These are phyloP conservation scores for Cavia aperea DNA, from an alignment of 2,113 vertebrate genomes.

Conservation along the genomic window DNA sequence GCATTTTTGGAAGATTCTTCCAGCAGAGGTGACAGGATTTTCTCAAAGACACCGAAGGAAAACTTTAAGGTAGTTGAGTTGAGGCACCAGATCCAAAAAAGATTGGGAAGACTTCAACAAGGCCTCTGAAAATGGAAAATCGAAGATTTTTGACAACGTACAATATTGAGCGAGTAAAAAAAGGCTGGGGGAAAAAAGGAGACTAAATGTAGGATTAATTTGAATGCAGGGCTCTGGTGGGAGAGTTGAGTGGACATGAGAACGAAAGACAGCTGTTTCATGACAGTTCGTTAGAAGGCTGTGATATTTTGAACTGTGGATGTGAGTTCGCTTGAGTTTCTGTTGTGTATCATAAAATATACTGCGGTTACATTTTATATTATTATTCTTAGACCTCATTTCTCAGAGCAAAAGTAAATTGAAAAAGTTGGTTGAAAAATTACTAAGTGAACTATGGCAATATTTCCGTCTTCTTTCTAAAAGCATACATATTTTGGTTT, in stretches of 20 bases:
- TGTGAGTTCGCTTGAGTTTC: slow-evolving; percentile 4
- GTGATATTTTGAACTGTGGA: neutral
- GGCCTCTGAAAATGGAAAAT: slow-evolving; percentile 16
- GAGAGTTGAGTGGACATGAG: neutral
- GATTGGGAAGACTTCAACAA: slow-evolving; percentile 33
- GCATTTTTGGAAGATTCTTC: slow-evolving; percentile 16
- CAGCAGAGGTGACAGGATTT: slow-evolving; percentile 41
- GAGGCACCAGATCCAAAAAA: slow-evolving; percentile 47
- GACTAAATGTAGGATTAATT: neutral
- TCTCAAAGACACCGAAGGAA: slow-evolving; percentile 47
- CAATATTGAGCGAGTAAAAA: neutral
- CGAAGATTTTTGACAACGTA: slow-evolving; percentile 37
- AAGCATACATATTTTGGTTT: slow-evolving; percentile 57
- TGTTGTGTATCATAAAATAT: slow-evolving; percentile 18
- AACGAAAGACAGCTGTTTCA: neutral
- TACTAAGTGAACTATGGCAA: slow-evolving; percentile 46
- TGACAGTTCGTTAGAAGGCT: neutral
- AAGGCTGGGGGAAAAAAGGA: neutral
- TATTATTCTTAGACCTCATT: slow-evolving; percentile 46
- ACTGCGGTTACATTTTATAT: slow-evolving; percentile 33
- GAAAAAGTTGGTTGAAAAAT: slow-evolving; percentile 63
- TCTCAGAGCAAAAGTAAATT: slow-evolving; percentile 58
- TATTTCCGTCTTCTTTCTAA: slow-evolving; percentile 49
- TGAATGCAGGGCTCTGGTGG: neutral
- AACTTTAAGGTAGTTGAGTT: slow-evolving; percentile 38